phyloP scores from a whole-genome alignment of 2,797 vertebrate genomes.

The Poeciliopsis turneri region DNA sequence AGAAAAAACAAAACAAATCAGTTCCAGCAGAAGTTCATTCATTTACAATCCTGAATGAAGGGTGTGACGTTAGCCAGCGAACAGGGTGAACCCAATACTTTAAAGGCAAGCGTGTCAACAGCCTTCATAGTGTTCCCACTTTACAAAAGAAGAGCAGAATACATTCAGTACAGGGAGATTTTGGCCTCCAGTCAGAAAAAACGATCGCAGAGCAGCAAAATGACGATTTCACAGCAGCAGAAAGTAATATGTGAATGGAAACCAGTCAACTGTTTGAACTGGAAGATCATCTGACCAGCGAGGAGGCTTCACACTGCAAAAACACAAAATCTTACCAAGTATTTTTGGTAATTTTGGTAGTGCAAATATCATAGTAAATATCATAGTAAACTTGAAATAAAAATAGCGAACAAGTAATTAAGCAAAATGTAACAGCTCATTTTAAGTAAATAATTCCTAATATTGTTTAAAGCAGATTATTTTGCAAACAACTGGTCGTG shows the following conservation, averaged over 20 bases:
- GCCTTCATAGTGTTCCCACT: slow-evolving; percentile 44
- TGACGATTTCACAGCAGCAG: slow-evolving; percentile 41
- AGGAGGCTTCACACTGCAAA: slow-evolving; percentile 29
- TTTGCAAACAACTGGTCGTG: too few species aligned
- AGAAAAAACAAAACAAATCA: slow-evolving; percentile 25
- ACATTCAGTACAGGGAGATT: slow-evolving; percentile 68
- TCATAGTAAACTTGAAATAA: too few species aligned
- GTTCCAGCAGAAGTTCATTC: slow-evolving; percentile 17
- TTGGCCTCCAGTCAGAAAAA: slow-evolving; percentile 42
- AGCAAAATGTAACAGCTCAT: too few species aligned
- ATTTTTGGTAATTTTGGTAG: too few species aligned
- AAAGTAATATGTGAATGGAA: slow-evolving; percentile 23
- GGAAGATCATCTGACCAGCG: slow-evolving; percentile 30
- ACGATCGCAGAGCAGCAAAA: slow-evolving; percentile 21
- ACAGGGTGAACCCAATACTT: slow-evolving; percentile 66
- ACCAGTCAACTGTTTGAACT: slow-evolving; percentile 20
- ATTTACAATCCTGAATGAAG: slow-evolving; percentile 9
- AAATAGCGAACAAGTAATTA: too few species aligned
- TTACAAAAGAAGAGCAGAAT: slow-evolving; percentile 53
- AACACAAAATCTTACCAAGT: background rate
- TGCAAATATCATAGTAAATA: too few species aligned
- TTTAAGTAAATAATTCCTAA: too few species aligned
- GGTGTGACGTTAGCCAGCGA: background rate
- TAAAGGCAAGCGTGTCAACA: slow-evolving; percentile 62
- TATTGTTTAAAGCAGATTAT: too few species aligned